Conservation (phyloP, 2,113 vertebrate genomes). For the Oreochromis niloticus region DNA sequence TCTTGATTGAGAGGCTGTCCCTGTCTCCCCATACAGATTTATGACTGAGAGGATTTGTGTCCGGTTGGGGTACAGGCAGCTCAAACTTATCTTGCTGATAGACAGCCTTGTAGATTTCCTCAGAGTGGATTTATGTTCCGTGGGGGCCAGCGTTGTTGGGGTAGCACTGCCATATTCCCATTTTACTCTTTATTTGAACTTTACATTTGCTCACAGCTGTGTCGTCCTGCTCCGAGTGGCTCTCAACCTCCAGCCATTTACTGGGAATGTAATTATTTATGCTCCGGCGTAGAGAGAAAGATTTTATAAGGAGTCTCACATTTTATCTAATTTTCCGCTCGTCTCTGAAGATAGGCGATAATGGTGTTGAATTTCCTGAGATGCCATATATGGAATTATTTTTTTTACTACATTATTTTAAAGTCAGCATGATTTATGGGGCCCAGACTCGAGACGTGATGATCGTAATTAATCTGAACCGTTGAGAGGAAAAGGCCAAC, state of each 20-base stretch:
- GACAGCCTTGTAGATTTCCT: constrained; percentile 58
- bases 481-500: constrained; percentile 62
- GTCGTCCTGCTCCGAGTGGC: constrained; percentile 22
- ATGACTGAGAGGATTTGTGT: constrained; percentile 58
- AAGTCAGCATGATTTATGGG: constrained; percentile 70
- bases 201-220: neutral
- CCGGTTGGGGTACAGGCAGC: constrained; percentile 31
- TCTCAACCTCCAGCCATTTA: constrained; percentile 48
- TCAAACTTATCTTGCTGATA: constrained; percentile 52
- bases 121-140: constrained; percentile 38
- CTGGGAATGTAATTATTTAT: constrained; percentile 61
- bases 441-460: constrained; percentile 55
- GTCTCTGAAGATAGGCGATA: constrained; percentile 50
- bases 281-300: constrained; percentile 22
- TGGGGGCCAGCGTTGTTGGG: neutral
- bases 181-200: constrained; percentile 50
- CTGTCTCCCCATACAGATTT: constrained; percentile 48
- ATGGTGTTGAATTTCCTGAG: constrained; percentile 32
- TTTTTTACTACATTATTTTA: constrained; percentile 69
- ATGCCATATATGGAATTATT: constrained; percentile 44
- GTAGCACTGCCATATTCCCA: neutral
- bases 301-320: constrained; percentile 44
- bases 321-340: constrained; percentile 46
- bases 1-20: constrained; percentile 46
- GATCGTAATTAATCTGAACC: constrained; percentile 72